Conservation (phyloP, 1,140 invertebrate species). For the Tyrophagus putrescentiae region DNA sequence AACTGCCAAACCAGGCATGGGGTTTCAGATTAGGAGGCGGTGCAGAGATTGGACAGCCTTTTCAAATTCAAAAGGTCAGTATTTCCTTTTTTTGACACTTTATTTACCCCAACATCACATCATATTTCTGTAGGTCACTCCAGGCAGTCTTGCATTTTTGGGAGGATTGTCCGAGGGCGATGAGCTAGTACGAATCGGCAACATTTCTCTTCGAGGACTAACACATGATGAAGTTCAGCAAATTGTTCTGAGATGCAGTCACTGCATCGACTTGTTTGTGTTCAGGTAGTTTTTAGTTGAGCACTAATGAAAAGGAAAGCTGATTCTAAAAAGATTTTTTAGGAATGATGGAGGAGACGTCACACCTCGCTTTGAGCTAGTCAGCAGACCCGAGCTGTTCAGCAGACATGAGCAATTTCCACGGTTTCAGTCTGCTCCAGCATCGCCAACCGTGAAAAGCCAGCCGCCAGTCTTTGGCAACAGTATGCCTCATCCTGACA, state of each 20-base stretch:
- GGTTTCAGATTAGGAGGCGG: constrained; percentile 89
- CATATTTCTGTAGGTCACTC: constrained; percentile 31
- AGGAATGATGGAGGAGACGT: constrained; percentile 2
- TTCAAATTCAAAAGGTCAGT: constrained; percentile 15
- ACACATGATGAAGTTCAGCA: constrained; percentile 35
- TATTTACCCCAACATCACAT: too few species aligned
- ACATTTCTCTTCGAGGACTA: constrained; percentile 30
- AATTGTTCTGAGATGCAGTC: constrained; percentile 32
- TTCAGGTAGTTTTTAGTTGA: constrained; percentile 19
- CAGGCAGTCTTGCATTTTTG: constrained; percentile 31
- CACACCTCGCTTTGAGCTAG: constrained; percentile 1
- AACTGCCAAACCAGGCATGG: constrained; percentile 60
- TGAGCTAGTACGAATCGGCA: constrained; percentile 32
- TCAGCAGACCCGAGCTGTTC: neutral
- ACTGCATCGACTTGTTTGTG: constrained; percentile 33
- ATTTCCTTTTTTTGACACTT: neutral
- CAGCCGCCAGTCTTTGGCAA: too few species aligned
- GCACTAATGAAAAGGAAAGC: neutral
- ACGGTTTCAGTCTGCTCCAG: neutral
- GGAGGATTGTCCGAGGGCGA: constrained; percentile 32
- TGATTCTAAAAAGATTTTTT: neutral
- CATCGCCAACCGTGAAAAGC: neutral
- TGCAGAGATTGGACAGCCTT: constrained; percentile 16
- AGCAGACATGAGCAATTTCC: neutral
- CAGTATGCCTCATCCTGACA: too few species aligned